Percentiles rank a stretch among this genome's conserved stretches.
These are phyloP conservation scores for Pseudochaenichthys georgianus DNA, from an alignment of 2,797 vertebrate genomes.

Conservation along the genomic window DNA sequence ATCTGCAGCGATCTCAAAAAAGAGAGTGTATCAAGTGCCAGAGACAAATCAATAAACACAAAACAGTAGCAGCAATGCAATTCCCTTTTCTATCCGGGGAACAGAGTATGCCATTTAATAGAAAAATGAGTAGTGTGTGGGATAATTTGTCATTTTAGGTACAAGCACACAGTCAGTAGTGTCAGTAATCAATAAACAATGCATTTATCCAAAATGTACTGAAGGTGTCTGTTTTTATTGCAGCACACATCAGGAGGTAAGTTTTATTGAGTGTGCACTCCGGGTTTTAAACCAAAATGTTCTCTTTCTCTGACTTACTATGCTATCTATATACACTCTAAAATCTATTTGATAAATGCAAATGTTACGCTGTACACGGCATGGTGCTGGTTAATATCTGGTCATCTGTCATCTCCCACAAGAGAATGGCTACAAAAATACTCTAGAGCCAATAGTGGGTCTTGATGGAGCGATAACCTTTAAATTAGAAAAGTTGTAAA, in stretches of 20 bases:
- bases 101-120: slow-evolving; percentile 43
- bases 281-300: slow-evolving; percentile 2
- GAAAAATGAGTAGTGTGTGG: slow-evolving; percentile 46
- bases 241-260: slow-evolving; percentile 22
- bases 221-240: slow-evolving; percentile 44
- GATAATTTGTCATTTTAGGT: slow-evolving; percentile 52
- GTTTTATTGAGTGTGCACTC: slow-evolving; percentile 22
- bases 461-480: slow-evolving; percentile 37
- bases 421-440: slow-evolving; percentile 28
- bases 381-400: slow-evolving; percentile 17
- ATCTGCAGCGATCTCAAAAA: slow-evolving; percentile 24
- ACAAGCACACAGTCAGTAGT: slow-evolving; percentile 45
- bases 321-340: neutral
- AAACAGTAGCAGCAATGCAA: slow-evolving; percentile 53
- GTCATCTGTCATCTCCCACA: slow-evolving; percentile 39
- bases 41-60: slow-evolving; percentile 65
- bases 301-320: neutral
- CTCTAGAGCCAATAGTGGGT: neutral
- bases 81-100: slow-evolving; percentile 31
- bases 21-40: slow-evolving; percentile 17
- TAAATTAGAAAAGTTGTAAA: slow-evolving; percentile 30
- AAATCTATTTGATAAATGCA: slow-evolving; percentile 35
- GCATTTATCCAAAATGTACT: slow-evolving; percentile 51
- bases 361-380: slow-evolving; percentile 37
- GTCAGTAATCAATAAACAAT: slow-evolving; percentile 59